Base-by-base conservation (phyloP, 2,113 vertebrate genomes). In the Solea solea region DNA sequence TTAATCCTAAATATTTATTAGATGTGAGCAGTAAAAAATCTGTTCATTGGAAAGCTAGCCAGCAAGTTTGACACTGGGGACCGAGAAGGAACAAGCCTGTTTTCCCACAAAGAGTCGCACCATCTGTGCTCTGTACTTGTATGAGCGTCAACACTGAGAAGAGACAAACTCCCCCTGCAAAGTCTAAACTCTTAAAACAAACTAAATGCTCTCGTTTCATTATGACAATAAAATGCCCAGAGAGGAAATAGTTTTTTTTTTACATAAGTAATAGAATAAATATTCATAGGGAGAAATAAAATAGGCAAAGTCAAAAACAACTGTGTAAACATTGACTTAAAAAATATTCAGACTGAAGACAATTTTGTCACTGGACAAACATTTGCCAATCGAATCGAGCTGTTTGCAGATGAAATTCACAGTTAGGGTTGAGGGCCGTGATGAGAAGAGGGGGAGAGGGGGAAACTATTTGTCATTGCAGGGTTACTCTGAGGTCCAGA, bases 321-420 rank as follows among this genome's bases (percentile, higher is more conserved):
- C 76, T 69, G 66, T 80, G 69, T 51, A 92, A 87, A 86, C 74
- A 85, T 88, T 86, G 82, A 62, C 65, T 86, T 84, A 63, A 86
- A 77, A 74, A 84, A 80, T 89, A 81, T 75, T 83, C 66, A 71
- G 69, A 13, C 65, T 58, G 65, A 90, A 87, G 62, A 48, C 64
- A 10, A 45, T 66, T 78, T 81, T 67, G 79, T 90, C 93, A 70
- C 21, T 25, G 72, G 51, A 72, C 67, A 93, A 95, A 93, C 90
- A 88, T 93, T 90, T 94, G 81, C 70, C 83, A 57, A 80, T 87
- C 76, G 71, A 87, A 90, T 88, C 21, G 51, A 79, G 69, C 70
- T 93, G 78, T 92, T 94, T 93, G 78, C 89, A 90, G 67, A 91
- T 91, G 83, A 92, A 94, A 94, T 94, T 94, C 87, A 66, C 90